Evolutionary conservation across 2,113 vertebrate species (phyloP), one percentile per base, ranked within the genome.

Genomic region (Rallus limicola): DNA sequence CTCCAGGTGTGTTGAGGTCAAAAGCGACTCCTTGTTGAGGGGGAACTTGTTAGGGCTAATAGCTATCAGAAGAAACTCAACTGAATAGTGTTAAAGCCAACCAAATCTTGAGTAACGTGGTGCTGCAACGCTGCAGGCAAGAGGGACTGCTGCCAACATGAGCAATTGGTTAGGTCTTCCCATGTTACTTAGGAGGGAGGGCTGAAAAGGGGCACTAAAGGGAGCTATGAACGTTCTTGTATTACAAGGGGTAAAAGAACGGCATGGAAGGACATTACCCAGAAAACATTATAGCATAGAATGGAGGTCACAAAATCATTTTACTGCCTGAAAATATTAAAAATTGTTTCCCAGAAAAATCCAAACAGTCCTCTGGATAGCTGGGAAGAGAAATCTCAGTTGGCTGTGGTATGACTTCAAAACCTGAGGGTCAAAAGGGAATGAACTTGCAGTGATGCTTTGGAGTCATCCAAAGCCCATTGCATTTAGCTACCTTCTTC

Each of bases 1-100:
- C 97, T 95, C 98, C 98, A 99, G 98, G 98, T 99, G 98, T 97
- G 97, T 65, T 94, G 68, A 95, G 98, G 98, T 98, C 98, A 98
- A 93, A 88, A 97, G 85, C 33, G 90, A 83, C 95, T 90, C 60
- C 74, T 79, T 92, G 56, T 63, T 67, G 94, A 92, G 96, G 91
- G 89, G 84, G 80, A 82, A 72, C 84, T 92, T 78, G 95, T 96
- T 95, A 75, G 55, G 91, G 72, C 85, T 95, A 92, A 96, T 90
- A 80, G 90, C 82, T 91, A 25, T 96, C 93, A 96, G 96, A 74
- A 88, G 84, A 82, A 80, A 69, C 80, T 28, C 67, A 17, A 2
- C n/a, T 60, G 78, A 64, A 60, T 50, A 78, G 55, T 33, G 67
- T 70, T 60, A 89, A 85, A 93, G 60, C 28, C 70, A 88, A 83